Evolutionary conservation across 2,113 vertebrate species (phyloP).

Genomic region (Copsychus sechellarum): DNA sequence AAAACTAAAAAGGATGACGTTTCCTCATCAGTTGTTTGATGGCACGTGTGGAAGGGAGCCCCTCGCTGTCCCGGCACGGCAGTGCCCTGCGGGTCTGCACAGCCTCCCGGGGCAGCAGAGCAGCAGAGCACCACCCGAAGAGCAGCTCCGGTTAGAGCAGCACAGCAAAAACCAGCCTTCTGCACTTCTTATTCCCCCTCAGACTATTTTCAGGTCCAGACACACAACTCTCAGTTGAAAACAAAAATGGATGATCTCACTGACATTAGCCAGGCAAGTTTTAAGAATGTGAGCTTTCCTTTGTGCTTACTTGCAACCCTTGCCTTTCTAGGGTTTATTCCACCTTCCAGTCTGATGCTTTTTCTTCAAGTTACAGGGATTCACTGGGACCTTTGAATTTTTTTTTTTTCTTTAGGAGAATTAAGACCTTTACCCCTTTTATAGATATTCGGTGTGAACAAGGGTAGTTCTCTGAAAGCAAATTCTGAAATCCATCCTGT

Average conservation of each 20-base stretch:
- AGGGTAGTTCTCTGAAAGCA: neutral
- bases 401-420: neutral
- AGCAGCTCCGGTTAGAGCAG: too few relatives aligned
- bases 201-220: neutral
- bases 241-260: neutral
- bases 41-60: neutral
- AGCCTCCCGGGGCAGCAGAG: neutral
- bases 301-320: neutral
- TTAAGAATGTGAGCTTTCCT: fast-evolving
- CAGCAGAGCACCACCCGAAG: neutral
- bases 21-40: neutral
- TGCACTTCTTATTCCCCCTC: too few relatives aligned
- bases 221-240: neutral
- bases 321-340: neutral
- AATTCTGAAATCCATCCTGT: neutral
- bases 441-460: neutral
- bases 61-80: fast-evolving
- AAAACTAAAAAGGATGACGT: neutral
- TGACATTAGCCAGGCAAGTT: neutral
- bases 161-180: fast-evolving
- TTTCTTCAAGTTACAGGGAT: neutral
- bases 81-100: fast-evolving
- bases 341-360: neutral
- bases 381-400: neutral
- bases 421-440: neutral